A percentile compares a stretch with the other conserved stretches of the same genome.
Conservation (phyloP, 2,797 vertebrate species). For the Rhynchotus rufescens region DNA sequence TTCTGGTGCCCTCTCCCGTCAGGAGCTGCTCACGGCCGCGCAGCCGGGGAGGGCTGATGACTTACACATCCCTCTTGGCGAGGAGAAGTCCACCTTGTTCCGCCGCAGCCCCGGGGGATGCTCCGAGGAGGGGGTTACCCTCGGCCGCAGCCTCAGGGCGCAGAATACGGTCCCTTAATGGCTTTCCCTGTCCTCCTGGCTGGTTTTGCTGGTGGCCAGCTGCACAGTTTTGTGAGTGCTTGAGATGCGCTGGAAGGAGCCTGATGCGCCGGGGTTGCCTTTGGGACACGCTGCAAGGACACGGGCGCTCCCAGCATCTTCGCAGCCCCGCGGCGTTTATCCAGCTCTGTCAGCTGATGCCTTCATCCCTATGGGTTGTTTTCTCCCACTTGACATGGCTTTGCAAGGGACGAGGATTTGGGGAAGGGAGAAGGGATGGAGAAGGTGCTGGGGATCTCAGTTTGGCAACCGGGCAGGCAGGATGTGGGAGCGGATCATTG, state of each 20-base stretch:
- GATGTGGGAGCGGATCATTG: background rate
- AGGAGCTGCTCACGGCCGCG: background rate
- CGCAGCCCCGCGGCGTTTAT: background rate
- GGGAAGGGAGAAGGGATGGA: background rate
- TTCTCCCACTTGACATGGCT: background rate
- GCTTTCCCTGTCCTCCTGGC: background rate
- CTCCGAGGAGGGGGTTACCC: background rate
- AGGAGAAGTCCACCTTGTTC: fast-evolving
- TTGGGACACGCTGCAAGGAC: background rate
- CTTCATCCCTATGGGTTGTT: background rate
- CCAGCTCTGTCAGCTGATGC: background rate
- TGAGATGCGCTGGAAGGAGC: background rate
- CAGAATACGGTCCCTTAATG: background rate
- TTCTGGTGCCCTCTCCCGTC: constrained; percentile 53
- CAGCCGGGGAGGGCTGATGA: background rate
- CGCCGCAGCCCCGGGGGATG: background rate
- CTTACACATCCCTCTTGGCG: background rate
- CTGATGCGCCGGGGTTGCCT: fast-evolving
- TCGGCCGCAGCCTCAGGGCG: background rate
- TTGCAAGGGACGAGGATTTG: background rate
- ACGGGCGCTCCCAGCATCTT: background rate
- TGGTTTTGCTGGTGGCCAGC: background rate
- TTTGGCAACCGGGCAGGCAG: background rate
- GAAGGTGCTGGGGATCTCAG: background rate
- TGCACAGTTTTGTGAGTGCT: background rate